Conservation (phyloP, 2,888 invertebrate genomes). For the Trichogramma dendrolimi region DNA sequence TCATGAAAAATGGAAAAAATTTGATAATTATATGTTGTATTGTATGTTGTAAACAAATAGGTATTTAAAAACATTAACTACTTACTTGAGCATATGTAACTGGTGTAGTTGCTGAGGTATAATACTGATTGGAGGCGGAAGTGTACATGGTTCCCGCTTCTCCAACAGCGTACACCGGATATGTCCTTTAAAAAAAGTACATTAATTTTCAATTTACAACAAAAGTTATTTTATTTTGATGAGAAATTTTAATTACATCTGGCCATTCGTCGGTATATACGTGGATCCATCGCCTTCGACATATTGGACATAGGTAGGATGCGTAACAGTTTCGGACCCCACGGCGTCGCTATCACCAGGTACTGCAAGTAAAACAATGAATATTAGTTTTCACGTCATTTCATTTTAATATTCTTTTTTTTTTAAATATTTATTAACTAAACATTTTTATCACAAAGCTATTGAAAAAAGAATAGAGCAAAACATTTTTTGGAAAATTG, state of each 20-base stretch:
- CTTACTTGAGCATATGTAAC: constrained; percentile 63
- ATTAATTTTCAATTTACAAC: constrained; percentile 6
- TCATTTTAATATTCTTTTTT: no score
- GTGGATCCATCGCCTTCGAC: constrained; percentile 60
- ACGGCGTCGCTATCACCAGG: constrained; percentile 54
- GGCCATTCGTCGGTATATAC: constrained; percentile 62
- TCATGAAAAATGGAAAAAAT: neutral
- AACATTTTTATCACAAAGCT: no score
- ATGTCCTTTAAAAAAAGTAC: constrained; percentile 57
- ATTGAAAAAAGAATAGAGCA: no score
- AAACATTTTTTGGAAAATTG: no score
- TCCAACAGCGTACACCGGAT: constrained; percentile 74
- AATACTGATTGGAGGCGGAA: constrained; percentile 67
- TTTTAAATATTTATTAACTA: no score
- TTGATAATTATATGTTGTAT: neutral
- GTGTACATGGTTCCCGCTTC: constrained; percentile 63
- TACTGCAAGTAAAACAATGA: constrained; percentile 43
- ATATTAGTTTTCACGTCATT: constrained; percentile 6
- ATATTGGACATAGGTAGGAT: constrained; percentile 62
- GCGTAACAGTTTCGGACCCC: constrained; percentile 57
- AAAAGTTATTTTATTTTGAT: constrained; percentile 10
- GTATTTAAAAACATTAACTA: neutral
- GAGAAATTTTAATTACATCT: constrained; percentile 55
- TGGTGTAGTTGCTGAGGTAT: constrained; percentile 62
- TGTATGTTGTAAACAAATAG: neutral